A percentile compares a stretch with the other conserved stretches of the same genome.
Conservation (phyloP, 2,888 invertebrate genomes). For the Mythimna albipuncta region DNA sequence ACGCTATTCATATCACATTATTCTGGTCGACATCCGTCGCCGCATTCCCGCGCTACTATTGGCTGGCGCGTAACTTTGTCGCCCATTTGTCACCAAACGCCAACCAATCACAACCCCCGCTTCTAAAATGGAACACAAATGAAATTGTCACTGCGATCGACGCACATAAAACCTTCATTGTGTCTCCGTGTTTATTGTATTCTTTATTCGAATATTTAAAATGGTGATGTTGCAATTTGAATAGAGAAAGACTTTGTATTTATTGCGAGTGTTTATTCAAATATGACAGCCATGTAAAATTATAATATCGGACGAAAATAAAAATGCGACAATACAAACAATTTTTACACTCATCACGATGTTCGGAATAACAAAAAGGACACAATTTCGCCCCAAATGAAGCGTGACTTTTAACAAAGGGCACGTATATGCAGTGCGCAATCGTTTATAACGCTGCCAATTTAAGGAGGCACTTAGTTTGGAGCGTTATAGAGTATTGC, state of each 20-base stretch:
- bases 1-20: conserved; percentile 75
- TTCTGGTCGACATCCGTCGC: conserved; percentile 68
- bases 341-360: conserved; percentile 86
- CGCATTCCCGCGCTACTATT: conserved; percentile 72
- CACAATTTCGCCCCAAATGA: conserved; percentile 88
- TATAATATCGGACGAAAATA: conserved; percentile 60
- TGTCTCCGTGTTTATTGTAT: conserved; percentile 36
- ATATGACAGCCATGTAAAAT: conserved; percentile 67
- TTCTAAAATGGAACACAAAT: conserved; percentile 81
- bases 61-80: conserved; percentile 81
- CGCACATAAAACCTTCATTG: conserved; percentile 71
- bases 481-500: conserved; percentile 34
- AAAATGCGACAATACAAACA: conserved; percentile 75
- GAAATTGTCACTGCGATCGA: conserved; percentile 82
- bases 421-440: conserved; percentile 80
- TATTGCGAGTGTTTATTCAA: conserved; percentile 48
- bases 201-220: conserved; percentile 62
- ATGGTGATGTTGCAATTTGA: conserved; percentile 56
- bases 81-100: conserved; percentile 89
- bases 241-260: conserved; percentile 7
- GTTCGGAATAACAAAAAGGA: conserved; percentile 89
- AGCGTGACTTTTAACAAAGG: conserved; percentile 89
- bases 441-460: conserved; percentile 77
- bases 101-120: conserved; percentile 78
- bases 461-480: conserved; percentile 61